A percentile compares a stretch with the other conserved stretches of the same genome.
Conservation (phyloP, 2,888 invertebrate species). For the Megalurothrips usitatus region DNA sequence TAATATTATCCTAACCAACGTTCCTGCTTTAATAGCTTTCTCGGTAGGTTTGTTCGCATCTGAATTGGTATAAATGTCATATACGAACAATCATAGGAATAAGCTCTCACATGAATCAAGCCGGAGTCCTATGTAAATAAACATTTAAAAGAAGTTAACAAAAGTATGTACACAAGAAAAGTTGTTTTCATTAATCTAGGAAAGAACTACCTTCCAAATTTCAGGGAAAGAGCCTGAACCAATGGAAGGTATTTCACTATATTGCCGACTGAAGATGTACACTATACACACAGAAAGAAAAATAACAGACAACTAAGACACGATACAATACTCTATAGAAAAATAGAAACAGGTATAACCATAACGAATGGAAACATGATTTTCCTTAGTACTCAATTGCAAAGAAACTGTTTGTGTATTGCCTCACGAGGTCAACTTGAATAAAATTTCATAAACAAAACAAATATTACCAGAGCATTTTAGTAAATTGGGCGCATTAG, state of each 20-base stretch:
- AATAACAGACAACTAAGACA: constrained; percentile 26
- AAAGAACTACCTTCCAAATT: background rate
- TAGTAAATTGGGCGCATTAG: background rate
- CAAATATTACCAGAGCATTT: background rate
- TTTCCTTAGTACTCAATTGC: background rate
- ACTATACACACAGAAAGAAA: constrained; percentile 23
- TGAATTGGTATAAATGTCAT: background rate
- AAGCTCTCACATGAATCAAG: background rate
- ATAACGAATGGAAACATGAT: constrained; percentile 23
- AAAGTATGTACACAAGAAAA: constrained; percentile 11
- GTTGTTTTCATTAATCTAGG: background rate
- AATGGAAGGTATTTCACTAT: background rate
- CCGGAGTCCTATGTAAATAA: constrained; percentile 1
- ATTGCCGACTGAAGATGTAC: constrained; percentile 24
- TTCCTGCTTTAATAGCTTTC: background rate
- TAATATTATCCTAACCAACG: background rate
- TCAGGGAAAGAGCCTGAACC: background rate
- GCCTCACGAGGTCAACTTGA: background rate
- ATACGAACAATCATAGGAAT: background rate
- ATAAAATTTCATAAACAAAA: constrained; percentile 7
- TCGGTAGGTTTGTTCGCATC: background rate
- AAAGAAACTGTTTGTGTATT: background rate
- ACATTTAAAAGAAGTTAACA: constrained; percentile 24
- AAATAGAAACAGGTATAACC: constrained; percentile 22
- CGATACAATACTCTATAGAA: constrained; percentile 8